Conservation (phyloP, 2,888 invertebrate species). For the Sphaerophoria rueppellii region DNA sequence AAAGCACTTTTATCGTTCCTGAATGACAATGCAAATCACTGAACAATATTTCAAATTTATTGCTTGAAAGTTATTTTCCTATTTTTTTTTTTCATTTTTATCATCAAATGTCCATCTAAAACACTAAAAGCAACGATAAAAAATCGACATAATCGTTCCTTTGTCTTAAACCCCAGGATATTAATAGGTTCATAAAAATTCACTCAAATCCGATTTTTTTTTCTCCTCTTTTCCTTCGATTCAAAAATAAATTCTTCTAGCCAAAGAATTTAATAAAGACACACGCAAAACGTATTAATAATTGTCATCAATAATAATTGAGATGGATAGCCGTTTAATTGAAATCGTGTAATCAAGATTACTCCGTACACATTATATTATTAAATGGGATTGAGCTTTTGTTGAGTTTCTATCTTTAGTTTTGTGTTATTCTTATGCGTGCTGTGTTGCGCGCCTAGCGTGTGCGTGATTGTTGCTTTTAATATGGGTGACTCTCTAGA, state of each 20-base stretch:
- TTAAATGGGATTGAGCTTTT: neutral
- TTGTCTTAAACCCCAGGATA: too few species aligned
- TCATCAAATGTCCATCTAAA: too few species aligned
- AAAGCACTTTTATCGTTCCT: too few species aligned
- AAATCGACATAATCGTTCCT: too few species aligned
- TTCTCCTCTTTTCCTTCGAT: neutral
- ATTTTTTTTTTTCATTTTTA: too few species aligned
- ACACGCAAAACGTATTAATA: conserved; percentile 46
- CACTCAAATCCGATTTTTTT: neutral
- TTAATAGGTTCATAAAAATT: neutral
- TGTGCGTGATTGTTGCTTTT: conserved; percentile 5
- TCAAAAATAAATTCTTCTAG: neutral
- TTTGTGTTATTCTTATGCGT: neutral
- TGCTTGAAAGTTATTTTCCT: too few species aligned
- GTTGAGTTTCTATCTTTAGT: neutral
- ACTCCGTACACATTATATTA: neutral
- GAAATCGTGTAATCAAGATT: conserved; percentile 51
- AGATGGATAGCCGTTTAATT: conserved; percentile 62
- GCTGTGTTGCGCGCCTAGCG: neutral
- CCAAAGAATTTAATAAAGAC: neutral
- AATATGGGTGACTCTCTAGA: neutral
- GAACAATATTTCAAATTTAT: too few species aligned
- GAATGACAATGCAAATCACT: too few species aligned
- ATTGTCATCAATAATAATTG: conserved; percentile 56
- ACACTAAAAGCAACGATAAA: too few species aligned